phyloP scores from a whole-genome alignment of 2,888 invertebrate genomes.

The Lasioglossum pauxillum region DNA sequence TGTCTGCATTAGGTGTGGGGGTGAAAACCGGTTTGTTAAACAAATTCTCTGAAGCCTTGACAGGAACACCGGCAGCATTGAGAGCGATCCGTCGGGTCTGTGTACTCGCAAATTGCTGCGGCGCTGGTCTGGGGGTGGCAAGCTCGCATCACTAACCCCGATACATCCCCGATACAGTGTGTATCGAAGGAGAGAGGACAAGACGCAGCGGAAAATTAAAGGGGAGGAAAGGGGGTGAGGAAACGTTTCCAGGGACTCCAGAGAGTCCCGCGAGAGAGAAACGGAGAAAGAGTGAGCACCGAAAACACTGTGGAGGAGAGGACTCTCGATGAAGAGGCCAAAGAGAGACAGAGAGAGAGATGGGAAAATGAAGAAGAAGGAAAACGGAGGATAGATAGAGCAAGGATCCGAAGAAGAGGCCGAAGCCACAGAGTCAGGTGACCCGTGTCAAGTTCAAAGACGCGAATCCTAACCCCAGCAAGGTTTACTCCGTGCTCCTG shows the following conservation, averaged over 20 bases:
- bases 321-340: neutral
- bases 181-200: conserved; percentile 24
- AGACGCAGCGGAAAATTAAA: conserved; percentile 52
- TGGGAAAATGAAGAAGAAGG: neutral
- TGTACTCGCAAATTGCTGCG: conserved; percentile 8
- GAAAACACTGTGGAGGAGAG: conserved; percentile 30
- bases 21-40: neutral
- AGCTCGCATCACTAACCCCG: conserved; percentile 34
- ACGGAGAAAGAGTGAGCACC: conserved; percentile 14
- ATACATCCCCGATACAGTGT: conserved; percentile 32
- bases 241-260: conserved; percentile 39
- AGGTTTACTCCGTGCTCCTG: conserved; percentile 69
- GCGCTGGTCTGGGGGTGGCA: neutral
- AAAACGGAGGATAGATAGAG: conserved; percentile 13
- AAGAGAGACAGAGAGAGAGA: neutral
- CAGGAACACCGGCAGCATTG: neutral
- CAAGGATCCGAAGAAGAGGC: conserved; percentile 59
- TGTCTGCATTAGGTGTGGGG: no score
- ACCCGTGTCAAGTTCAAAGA: conserved; percentile 84
- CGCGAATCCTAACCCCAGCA: conserved; percentile 71
- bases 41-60: neutral
- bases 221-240: conserved; percentile 18
- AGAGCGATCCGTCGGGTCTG: neutral
- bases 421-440: conserved; percentile 76
- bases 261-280: conserved; percentile 6